These are phyloP conservation scores for Catharus bicknelli DNA, from an alignment of 2,113 vertebrate genomes.

Conservation along the genomic window DNA sequence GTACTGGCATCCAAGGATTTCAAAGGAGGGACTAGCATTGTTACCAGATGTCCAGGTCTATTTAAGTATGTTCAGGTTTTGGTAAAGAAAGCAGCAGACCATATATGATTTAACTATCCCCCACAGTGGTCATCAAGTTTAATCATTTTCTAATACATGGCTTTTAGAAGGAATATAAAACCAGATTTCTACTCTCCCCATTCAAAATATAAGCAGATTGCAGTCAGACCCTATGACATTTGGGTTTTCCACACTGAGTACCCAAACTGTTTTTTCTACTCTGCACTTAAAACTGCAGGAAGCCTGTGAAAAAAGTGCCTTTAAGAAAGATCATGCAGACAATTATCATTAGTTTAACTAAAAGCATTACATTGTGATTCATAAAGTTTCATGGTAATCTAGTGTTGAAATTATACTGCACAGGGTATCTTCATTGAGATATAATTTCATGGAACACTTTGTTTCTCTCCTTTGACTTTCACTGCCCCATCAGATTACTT, in stretches of 20 bases:
- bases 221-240: background rate
- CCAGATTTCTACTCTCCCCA: background rate
- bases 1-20: background rate
- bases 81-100: background rate
- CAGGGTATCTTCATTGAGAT: background rate
- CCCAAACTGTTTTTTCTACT: background rate
- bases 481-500: background rate
- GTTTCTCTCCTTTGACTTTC: slow-evolving; percentile 28
- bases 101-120: background rate
- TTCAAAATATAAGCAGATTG: background rate
- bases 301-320: background rate
- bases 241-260: background rate
- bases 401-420: background rate
- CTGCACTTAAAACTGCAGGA: background rate
- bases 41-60: background rate
- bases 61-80: background rate
- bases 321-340: background rate
- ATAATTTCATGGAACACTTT: background rate
- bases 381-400: background rate
- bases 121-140: background rate
- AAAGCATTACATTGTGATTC: background rate
- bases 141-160: background rate
- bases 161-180: background rate
- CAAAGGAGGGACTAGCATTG: background rate
- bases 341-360: background rate